Base-by-base conservation (phyloP, 2,797 vertebrate species). In the Chaenodraco wilsoni region DNA sequence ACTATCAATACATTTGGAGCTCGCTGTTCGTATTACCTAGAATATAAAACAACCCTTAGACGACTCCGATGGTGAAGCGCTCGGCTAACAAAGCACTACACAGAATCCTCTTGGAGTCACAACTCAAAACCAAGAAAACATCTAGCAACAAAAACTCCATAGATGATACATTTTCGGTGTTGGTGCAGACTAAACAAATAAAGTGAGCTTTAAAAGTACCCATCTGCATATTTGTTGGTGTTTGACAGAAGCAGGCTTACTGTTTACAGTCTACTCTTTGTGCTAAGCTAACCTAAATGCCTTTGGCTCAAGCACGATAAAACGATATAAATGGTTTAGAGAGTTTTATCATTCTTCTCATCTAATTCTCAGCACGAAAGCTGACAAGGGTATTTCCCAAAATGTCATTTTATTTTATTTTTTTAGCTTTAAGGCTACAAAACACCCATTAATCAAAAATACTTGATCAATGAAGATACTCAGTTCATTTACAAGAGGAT, bases 31-130 rank as follows among this genome's bases (percentile, higher is more conserved):
- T 31, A 49, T 56, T 72, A 45, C 64, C 49, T 16, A 0, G 2
- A 70, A 59, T 54, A 48, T 8, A 52, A 63, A 51, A 56, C 23
- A 14, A 59, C 55, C 41, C 8, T 58, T 60, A 74, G 57, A 52
- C 69, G 31, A 16, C 37, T 71, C 15, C 27, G 19, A 15, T 21
- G 27, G 33, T 7, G 40, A 56, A 3, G 16, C 6, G n/a, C 44
- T 46, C 5, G 44, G 44, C 15, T 45, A 61, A 46, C 23, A 13
- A 31, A n/a, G 17, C 44, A 62, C 45, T 60, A 16, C 15, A 54
- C 15, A 40, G 48, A 11, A 16, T 45, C 41, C n/a, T 61, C 40
- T 15, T 27, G 13, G 37, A 46, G 41, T 72, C 33, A 33, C 16
- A 15, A 27, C 23, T 21, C 8, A 21, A 2, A 65, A 9, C 41